Percentiles rank a stretch among this genome's conserved stretches.
These are phyloP conservation scores for Drosophila azteca DNA, from an alignment of 1,140 invertebrate species.

Conservation along the genomic window DNA sequence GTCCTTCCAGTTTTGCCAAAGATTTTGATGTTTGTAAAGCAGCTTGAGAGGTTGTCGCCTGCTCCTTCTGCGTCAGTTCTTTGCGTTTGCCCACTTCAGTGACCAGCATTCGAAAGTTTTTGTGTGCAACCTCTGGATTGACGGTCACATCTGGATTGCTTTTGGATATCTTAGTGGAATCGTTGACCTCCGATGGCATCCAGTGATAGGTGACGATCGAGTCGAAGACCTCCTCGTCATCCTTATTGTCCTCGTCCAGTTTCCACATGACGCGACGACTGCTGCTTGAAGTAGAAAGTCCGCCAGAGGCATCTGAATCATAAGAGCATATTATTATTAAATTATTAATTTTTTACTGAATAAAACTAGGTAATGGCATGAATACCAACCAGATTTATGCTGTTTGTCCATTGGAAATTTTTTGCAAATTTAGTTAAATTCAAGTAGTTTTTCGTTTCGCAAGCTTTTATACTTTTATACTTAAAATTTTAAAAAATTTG, in stretches of 20 bases:
- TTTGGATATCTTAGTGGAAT: too few relatives aligned
- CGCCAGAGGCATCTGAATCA: neutral
- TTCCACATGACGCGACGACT: constrained; percentile 74
- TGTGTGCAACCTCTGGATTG: constrained; percentile 1
- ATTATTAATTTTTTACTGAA: constrained; percentile 27
- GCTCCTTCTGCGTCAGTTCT: neutral
- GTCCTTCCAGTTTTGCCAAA: constrained; percentile 30
- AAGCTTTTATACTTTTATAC: too few relatives aligned
- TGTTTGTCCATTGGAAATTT: too few relatives aligned
- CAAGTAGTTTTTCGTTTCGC: too few relatives aligned
- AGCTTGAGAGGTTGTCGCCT: constrained; percentile 1
- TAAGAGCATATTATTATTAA: neutral
- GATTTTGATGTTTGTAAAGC: constrained; percentile 7
- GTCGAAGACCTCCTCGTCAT: constrained; percentile 60
- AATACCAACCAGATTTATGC: too few relatives aligned
- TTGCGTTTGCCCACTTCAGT: constrained; percentile 1
- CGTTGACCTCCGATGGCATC: constrained; percentile 4
- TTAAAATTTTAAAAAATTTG: too few relatives aligned
- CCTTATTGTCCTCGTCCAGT: constrained; percentile 2
- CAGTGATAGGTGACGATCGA: constrained; percentile 61
- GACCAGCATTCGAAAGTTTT: constrained; percentile 12
- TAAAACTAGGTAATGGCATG: too few relatives aligned
- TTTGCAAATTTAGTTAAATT: too few relatives aligned
- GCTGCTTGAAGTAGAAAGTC: constrained; percentile 39
- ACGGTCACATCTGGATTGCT: constrained; percentile 11